Percentiles rank a stretch among this genome's conserved stretches.
Evolutionary conservation across 2,888 invertebrate genomes (phyloP).

Genomic region (Megalurothrips usitatus): DNA sequence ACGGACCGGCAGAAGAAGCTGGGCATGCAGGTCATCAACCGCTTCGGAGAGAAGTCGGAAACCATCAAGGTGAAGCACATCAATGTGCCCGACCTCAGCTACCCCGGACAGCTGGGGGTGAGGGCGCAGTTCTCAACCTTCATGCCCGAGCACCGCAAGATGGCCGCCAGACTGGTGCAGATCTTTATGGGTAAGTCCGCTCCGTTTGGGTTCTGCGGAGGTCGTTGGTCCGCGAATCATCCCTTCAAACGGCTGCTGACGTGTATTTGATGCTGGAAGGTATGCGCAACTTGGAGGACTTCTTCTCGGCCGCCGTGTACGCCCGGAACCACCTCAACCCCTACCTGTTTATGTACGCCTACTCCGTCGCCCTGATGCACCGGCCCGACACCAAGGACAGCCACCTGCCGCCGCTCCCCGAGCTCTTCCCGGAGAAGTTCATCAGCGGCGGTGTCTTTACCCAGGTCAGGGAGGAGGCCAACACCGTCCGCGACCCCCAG

Average conservation of each 20-base stretch:
- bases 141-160: constrained; percentile 62
- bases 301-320: constrained; percentile 66
- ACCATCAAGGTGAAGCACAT: constrained; percentile 55
- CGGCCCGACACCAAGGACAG: constrained; percentile 65
- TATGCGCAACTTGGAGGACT: constrained; percentile 65
- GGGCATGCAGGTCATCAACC: constrained; percentile 54
- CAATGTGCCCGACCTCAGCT: constrained; percentile 57
- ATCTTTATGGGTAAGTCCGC: constrained; percentile 58
- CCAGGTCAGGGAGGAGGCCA: constrained; percentile 64
- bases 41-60: constrained; percentile 54
- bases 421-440: constrained; percentile 78
- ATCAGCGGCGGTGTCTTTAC: constrained; percentile 68
- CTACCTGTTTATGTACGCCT: constrained; percentile 72
- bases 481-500: constrained; percentile 46
- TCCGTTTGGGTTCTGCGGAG: too few species aligned
- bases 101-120: constrained; percentile 59
- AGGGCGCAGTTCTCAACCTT: constrained; percentile 70
- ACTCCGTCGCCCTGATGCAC: constrained; percentile 71
- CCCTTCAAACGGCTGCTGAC: too few species aligned
- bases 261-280: constrained; percentile 47
- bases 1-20: constrained; percentile 55
- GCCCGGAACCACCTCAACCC: constrained; percentile 72
- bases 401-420: constrained; percentile 66
- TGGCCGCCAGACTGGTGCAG: constrained; percentile 66
- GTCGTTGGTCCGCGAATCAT: neutral